phyloP scores from a whole-genome alignment of 2,113 vertebrate species.

The Promerops cafer region DNA sequence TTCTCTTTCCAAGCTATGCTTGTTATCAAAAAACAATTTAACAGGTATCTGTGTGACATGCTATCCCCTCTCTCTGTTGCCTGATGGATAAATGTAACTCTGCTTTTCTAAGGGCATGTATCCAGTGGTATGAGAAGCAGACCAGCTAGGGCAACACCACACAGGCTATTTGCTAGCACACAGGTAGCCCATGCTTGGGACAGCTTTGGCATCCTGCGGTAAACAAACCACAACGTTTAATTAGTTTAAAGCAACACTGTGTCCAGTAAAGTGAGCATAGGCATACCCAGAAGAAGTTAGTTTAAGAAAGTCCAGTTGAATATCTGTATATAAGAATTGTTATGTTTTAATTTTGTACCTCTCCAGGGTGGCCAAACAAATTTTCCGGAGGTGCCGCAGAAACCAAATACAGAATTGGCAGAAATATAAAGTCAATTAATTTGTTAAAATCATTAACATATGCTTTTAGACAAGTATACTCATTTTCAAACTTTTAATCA shows the following conservation, averaged over 20 bases:
- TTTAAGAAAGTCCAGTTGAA: not conserved
- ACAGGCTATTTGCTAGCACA: not conserved
- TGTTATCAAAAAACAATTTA: not conserved
- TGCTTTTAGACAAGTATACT: not conserved
- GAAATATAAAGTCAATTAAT: not conserved
- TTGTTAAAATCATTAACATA: not conserved
- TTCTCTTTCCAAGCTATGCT: not conserved
- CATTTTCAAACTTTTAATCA: not conserved
- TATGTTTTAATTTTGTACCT: not conserved
- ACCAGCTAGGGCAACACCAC: not conserved
- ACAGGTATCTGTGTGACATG: accelerated
- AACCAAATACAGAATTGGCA: not conserved
- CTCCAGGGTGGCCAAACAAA: not conserved
- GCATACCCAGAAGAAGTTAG: not conserved
- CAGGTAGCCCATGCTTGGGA: not conserved
- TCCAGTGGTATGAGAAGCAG: not conserved
- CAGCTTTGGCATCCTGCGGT: not conserved
- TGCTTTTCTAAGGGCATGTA: not conserved
- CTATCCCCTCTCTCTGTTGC: not conserved
- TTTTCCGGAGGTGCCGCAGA: not conserved
- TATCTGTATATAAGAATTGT: not conserved
- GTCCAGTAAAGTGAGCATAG: not conserved
- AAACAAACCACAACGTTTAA: not conserved
- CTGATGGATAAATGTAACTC: not conserved
- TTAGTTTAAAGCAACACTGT: not conserved